Base-by-base conservation (phyloP, 2,888 invertebrate genomes). In the Epistrophe grossulariae region DNA sequence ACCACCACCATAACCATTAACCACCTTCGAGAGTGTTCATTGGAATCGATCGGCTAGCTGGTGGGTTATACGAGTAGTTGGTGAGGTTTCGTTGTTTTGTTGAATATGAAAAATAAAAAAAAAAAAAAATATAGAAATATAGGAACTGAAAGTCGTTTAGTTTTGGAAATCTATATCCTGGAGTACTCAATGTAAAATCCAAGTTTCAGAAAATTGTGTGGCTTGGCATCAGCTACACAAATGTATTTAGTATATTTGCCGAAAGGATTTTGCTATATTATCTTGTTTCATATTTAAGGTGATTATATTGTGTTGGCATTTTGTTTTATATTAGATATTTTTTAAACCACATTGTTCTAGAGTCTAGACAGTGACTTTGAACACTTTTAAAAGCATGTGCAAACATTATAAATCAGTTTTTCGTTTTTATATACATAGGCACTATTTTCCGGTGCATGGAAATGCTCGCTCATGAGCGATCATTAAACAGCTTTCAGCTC, bases 151-250 rank as follows among this genome's bases (percentile, higher is more conserved):
- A 81, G 70, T 74, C 78, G 81, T 81, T 85, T 85, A 70, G 73
- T 78, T 87, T 82, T 79, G 31, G 74, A 87, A 87, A 76, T 83
- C 62, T 66, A 87, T 72, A 87, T 85, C 82, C 82, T 57, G 31
- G 40, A 60, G 81, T 70, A 48, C 40, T 79, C 81, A 71, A 71
- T 79, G 74, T 71, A 55, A 79, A 82, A 74, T 79, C 66, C n/a
- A 57, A 83, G 43, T 79, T 87, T 79, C 19, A 7, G 62, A 76
- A 28, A 71, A 71, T 73, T 76, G 55, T 40, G 55, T 48, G 70
- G 79, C 19, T 66, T 43, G 71, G 72, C 59, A 70, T 70, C 52
- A 76, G 55, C 66, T 76, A 59, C 55, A 45, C 48, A 74, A 77
- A 62, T 74, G 70, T 70, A 82, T 70, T 55, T 55, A 38, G 40